Base-by-base conservation (phyloP, 2,888 invertebrate species). In the Gisinianus flammeolus region DNA sequence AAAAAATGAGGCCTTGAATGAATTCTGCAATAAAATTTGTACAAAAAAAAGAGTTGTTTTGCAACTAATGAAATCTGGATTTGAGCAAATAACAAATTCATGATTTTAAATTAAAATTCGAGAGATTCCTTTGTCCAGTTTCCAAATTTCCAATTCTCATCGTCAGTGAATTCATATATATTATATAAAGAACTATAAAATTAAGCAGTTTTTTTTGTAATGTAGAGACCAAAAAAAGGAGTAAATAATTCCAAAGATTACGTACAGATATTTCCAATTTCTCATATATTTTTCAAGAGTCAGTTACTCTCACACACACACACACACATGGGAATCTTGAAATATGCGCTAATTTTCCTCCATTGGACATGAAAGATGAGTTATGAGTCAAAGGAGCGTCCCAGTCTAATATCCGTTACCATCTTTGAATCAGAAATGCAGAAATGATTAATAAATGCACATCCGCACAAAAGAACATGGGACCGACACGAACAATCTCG, bases 401-500 rank as follows among this genome's bases (percentile, higher is more conserved):
- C 16, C 8, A 44, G 44, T 44, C 6, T 44, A 16, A 44, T 54
- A n/a, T 4, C 54, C 54, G 54, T 54, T 54, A 12, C 10, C 10
- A 5, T 54, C 19, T 12, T 19, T 54, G 54, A 54, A 54, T 54
- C 54, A 54, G 54, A 54, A 54, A 54, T 54, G 44, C 16, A 44
- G 44, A 44, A 44, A 44, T n/a, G n/a, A n/a, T n/a, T n/a, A n/a
- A n/a, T 28, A 5, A 3, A 58, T 24, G 28, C 2, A n/a, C n/a
- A 26, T 58, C 58, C 16, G 8, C 3, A n/a, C 3, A 67, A 5
- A 54, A 26, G 31, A 28, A 16, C 44, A 30, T n/a, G 31, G 31
- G 52, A 56, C 58, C n/a, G 58, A 58, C 33, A 72, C 33, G 62
- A 72, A 33, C 31, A 71, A 71, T 71, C 71, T 30, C 22, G 54